These are phyloP conservation scores for Temnopleurus reevesii DNA, from an alignment of 53 echinoderm and acorn worm genomes.

Conservation along the genomic window DNA sequence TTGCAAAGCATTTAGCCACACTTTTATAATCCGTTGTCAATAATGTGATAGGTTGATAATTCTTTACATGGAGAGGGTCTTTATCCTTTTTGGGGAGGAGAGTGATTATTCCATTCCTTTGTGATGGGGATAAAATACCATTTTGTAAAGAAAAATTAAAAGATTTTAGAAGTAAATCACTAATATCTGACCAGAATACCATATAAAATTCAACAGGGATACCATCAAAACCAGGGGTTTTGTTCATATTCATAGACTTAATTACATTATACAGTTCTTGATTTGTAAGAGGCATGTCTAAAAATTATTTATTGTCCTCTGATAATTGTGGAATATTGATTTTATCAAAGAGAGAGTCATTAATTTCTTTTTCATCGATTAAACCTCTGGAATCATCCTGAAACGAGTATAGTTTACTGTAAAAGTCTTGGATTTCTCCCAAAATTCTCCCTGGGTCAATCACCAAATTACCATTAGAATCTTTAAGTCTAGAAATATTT, in stretches of 20 bases:
- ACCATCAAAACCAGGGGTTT: slow-evolving; percentile 54
- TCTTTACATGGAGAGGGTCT: background rate
- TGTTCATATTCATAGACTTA: slow-evolving; percentile 44
- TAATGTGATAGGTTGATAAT: too few relatives aligned
- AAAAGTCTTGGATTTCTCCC: background rate
- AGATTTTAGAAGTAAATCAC: background rate
- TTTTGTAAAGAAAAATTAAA: background rate
- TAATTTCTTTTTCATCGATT: background rate
- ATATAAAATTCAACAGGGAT: slow-evolving; percentile 48
- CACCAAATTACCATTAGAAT: background rate
- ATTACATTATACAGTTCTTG: background rate
- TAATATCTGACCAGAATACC: slow-evolving; percentile 30
- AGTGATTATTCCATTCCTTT: slow-evolving; percentile 36
- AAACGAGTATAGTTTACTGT: background rate
- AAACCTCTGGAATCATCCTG: background rate
- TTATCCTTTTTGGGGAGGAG: slow-evolving; percentile 25
- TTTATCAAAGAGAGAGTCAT: slow-evolving; percentile 1
- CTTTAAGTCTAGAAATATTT: background rate
- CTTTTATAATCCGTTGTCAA: too few relatives aligned
- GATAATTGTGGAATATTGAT: background rate
- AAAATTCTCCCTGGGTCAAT: too few relatives aligned
- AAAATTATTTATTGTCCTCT: background rate
- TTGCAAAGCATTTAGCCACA: too few relatives aligned
- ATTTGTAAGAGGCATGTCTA: background rate
- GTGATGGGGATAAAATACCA: background rate